These are phyloP conservation scores for Bos indicus DNA, from an alignment of 2,113 vertebrate genomes.

Conservation along the genomic window DNA sequence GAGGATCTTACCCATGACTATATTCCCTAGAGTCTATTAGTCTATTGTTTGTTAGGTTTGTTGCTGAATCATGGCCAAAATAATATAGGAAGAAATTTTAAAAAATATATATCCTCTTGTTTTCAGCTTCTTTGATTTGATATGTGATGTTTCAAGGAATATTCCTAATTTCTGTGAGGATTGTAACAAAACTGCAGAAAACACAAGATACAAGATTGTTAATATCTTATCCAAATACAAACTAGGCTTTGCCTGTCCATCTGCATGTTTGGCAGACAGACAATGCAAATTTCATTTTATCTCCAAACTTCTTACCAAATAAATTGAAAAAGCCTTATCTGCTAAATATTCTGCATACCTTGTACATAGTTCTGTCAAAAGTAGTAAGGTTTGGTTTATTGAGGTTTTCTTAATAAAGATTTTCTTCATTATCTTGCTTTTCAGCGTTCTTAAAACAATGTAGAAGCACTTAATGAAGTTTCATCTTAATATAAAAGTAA, in stretches of 20 bases:
- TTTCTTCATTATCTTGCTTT: not conserved
- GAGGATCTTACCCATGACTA: no score
- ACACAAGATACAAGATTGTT: not conserved
- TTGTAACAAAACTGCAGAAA: not conserved
- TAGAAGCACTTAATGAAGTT: not conserved
- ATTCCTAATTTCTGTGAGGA: not conserved
- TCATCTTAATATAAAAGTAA: not conserved
- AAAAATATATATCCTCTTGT: not conserved
- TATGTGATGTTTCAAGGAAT: not conserved
- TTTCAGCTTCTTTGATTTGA: not conserved
- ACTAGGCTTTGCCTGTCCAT: not conserved
- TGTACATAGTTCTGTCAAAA: not conserved
- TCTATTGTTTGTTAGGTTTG: not conserved
- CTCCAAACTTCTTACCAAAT: not conserved
- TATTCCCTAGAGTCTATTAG: not conserved
- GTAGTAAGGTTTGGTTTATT: not conserved
- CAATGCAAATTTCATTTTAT: not conserved
- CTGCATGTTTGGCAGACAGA: not conserved
- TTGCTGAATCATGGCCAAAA: not conserved
- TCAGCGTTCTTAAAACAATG: not conserved
- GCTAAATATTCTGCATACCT: not conserved
- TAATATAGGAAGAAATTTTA: not conserved
- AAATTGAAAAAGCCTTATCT: not conserved
- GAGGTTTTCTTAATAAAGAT: not conserved
- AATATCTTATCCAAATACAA: not conserved